Base-by-base conservation (phyloP, 2,113 vertebrate genomes). In the Mandrillus leucophaeus region DNA sequence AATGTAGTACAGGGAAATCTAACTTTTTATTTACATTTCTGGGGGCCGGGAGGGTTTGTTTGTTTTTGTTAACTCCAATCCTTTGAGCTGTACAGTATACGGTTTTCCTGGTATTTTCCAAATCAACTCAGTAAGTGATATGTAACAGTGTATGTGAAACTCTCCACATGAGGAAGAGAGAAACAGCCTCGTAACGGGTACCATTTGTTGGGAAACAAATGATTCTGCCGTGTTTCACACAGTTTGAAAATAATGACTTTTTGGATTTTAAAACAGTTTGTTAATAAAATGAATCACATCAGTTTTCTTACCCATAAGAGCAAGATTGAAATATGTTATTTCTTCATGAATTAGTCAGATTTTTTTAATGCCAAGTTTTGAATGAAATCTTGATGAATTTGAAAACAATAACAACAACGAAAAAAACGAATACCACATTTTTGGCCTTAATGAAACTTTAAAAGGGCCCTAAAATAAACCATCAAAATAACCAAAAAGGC, bases 1-100 rank as follows among this genome's bases (percentile, higher is more conserved):
- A 98, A 98, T 96, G 90, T 97, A 98, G 98, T 98, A 92, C 98
- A 98, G 97, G 98, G 98, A 97, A 97, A 98, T 98, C 97, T 98
- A 84, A 93, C 97, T 98, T 98, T 98, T 98, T 98, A 97, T 98
- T 98, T 98, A 97, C 98, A 97, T 98, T 98, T 98, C 96, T 92
- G 20, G 57, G 87, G 96, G 57, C 38, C 13, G 52, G 73, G 78
- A 83, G 43, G 89, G 48, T 94, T 94, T 80, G 40, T 98, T 97
- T 98, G 96, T 97, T 98, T 97, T 97, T 83, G 90, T 95, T 96
- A 97, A 96, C 96, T 92, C 88, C 48, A 87, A 2, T 55, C 81
- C 84, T 91, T 96, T 85, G 88, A 80, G 55, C 84, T 86, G 50
- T 80, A 89, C 32, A 68, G 87, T 72, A 18, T 76, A 96, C 35